These are phyloP conservation scores for Gila robusta DNA, from an alignment of 2,797 vertebrate species.

Conservation along the genomic window DNA sequence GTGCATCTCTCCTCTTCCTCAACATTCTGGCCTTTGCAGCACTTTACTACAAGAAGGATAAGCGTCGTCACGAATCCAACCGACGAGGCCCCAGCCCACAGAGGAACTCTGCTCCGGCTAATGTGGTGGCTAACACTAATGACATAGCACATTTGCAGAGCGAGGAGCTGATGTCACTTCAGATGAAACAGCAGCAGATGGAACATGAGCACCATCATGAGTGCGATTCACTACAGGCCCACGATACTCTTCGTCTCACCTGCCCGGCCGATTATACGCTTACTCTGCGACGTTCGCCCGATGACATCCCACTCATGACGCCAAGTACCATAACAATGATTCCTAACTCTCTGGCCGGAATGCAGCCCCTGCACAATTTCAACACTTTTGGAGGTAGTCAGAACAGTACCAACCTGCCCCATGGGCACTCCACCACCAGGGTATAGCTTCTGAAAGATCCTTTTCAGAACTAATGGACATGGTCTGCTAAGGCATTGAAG, in stretches of 20 bases:
- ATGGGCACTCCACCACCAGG: constrained; percentile 94
- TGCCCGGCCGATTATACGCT: constrained; percentile 95
- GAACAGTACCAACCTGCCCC: constrained; percentile 95
- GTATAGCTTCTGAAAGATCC: constrained; percentile 86
- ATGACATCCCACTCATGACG: constrained; percentile 93
- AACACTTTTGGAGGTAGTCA: constrained; percentile 92
- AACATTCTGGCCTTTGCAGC: constrained; percentile 96
- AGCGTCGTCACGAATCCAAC: constrained; percentile 90
- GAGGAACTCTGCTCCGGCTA: constrained; percentile 69
- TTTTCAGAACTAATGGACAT: constrained; percentile 36
- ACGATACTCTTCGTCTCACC: constrained; percentile 87
- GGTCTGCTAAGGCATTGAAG: constrained; percentile 38
- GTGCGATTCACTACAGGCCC: constrained; percentile 88
- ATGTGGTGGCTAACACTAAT: constrained; percentile 74
- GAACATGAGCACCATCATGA: constrained; percentile 87
- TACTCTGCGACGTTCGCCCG: constrained; percentile 91
- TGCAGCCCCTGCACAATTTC: constrained; percentile 96
- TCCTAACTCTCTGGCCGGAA: constrained; percentile 89
- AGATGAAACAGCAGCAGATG: constrained; percentile 88
- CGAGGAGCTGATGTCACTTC: constrained; percentile 92
- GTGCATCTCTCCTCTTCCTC: constrained; percentile 91
- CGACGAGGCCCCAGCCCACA: constrained; percentile 87
- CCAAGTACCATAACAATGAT: constrained; percentile 98
- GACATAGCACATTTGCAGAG: constrained; percentile 91
- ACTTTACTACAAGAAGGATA: constrained; percentile 97